Evolutionary conservation across 2,113 vertebrate genomes (phyloP), one percentile per base, ranked within the genome.

Genomic region (Coturnix japonica): DNA sequence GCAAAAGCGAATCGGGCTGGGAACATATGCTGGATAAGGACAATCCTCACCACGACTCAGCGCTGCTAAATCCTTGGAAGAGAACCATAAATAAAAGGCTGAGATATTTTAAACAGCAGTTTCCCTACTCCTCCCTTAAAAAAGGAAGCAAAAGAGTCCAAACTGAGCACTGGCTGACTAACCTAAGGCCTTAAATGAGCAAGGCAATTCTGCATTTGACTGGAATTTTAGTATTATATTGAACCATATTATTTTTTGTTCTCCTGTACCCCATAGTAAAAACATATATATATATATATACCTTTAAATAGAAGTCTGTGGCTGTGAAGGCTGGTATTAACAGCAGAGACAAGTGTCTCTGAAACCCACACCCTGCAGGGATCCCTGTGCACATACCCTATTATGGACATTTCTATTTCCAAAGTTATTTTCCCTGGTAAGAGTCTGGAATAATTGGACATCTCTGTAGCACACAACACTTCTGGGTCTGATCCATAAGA

Each of bases 281-380:
- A 90, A 60, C 18, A 26, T 1, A 37, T 37, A 37, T 37, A 37
- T 37, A 37, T 37, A 37, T 37, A 37, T 37, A 37, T 35, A 57
- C 37, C 53, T 74, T 92, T 56, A 91, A 93, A 77, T 64, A 89
- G 78, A 89, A 46, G 92, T 64, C 60, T 82, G 89, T 89, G 89
- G 81, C 74, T 41, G 87, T 89, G 19, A 30, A 75, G 91, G 64
- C 59, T 87, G 72, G 64, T 74, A 85, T 70, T 94, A 91, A 79
- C 37, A 88, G 83, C 87, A 89, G 31, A 93, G 71, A 85, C 75
- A 77, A 83, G 70, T 72, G 86, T 61, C 74, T 91, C 69, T 85
- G 78, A 82, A 96, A 95, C 56, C 94, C 77, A 89, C 84, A 67
- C 89, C 92, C 95, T 80, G 87, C 72, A 93, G 87, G 87, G 91